These are phyloP conservation scores for Zaprionus nigranus DNA, from an alignment of 1,140 invertebrate genomes.

Conservation along the genomic window DNA sequence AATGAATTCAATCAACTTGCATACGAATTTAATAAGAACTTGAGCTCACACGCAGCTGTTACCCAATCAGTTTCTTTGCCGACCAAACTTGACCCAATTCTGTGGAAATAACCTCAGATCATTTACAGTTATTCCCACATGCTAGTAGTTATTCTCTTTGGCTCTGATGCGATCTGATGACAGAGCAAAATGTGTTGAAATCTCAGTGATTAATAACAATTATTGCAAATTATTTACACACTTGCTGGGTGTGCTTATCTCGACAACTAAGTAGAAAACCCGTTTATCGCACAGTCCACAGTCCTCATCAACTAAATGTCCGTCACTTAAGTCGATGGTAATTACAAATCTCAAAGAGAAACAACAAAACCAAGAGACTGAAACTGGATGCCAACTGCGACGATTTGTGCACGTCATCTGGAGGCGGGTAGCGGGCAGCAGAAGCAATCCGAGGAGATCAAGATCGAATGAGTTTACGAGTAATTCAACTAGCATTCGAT, in stretches of 20 bases:
- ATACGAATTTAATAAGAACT: background rate
- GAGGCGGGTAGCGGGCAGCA: slow-evolving; percentile 38
- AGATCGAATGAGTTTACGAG: slow-evolving; percentile 56
- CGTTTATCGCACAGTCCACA: slow-evolving; percentile 55
- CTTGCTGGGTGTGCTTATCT: slow-evolving; percentile 27
- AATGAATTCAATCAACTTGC: background rate
- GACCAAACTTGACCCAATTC: slow-evolving; percentile 34
- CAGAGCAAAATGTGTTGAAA: slow-evolving; percentile 21
- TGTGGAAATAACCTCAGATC: slow-evolving; percentile 1
- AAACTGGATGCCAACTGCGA: slow-evolving; percentile 41
- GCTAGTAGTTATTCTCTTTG: slow-evolving; percentile 3
- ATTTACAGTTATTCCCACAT: background rate
- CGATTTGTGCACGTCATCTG: slow-evolving; percentile 67
- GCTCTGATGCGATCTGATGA: background rate
- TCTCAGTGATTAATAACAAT: slow-evolving; percentile 43
- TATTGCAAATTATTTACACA: slow-evolving; percentile 40
- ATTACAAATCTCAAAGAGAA: slow-evolving; percentile 58
- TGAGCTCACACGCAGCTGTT: background rate
- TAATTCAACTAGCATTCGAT: slow-evolving; percentile 12
- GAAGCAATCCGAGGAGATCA: slow-evolving; percentile 34
- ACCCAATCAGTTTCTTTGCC: background rate
- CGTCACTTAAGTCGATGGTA: slow-evolving; percentile 61
- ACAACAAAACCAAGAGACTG: slow-evolving; percentile 19
- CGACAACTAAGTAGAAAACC: slow-evolving; percentile 31
- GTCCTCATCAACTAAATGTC: slow-evolving; percentile 44